These are phyloP conservation scores for Baronia brevicornis DNA, from an alignment of 2,888 invertebrate species.

Conservation along the genomic window DNA sequence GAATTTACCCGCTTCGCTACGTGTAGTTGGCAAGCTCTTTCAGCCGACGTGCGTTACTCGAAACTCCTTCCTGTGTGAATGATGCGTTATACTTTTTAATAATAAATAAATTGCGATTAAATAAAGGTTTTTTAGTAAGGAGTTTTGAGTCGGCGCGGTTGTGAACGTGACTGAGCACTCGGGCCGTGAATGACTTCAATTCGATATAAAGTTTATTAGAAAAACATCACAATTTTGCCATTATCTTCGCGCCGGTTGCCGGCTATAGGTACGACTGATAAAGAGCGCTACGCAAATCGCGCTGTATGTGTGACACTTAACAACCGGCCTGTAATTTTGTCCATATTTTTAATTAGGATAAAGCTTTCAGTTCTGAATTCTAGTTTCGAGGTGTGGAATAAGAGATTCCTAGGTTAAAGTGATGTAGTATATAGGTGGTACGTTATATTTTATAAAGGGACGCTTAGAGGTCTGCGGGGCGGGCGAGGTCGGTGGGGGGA, in stretches of 20 bases:
- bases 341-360: slow-evolving; percentile 66
- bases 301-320: slow-evolving; percentile 36
- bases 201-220: slow-evolving; percentile 38
- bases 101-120: slow-evolving; percentile 13
- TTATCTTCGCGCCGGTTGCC: slow-evolving; percentile 53
- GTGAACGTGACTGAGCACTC: slow-evolving; percentile 20
- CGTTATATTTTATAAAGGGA: slow-evolving; percentile 63
- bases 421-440: slow-evolving; percentile 67
- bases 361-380: slow-evolving; percentile 60
- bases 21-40: slow-evolving; percentile 22
- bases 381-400: slow-evolving; percentile 61
- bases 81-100: slow-evolving; percentile 14
- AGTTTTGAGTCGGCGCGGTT: slow-evolving; percentile 20
- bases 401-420: slow-evolving; percentile 73
- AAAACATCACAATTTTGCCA: slow-evolving; percentile 74
- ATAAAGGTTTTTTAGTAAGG: slow-evolving; percentile 14
- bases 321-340: slow-evolving; percentile 65
- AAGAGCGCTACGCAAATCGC: slow-evolving; percentile 58
- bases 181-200: slow-evolving; percentile 24
- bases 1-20: slow-evolving; percentile 21
- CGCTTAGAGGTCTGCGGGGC: slow-evolving; percentile 42
- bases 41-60: slow-evolving; percentile 30
- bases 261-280: slow-evolving; percentile 58
- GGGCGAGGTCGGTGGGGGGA: slow-evolving; percentile 32
- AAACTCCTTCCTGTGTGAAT: slow-evolving; percentile 28